Evolutionary conservation across 2,113 vertebrate genomes (phyloP), one percentile per base, ranked within the genome.

Genomic region (Upupa epops): DNA sequence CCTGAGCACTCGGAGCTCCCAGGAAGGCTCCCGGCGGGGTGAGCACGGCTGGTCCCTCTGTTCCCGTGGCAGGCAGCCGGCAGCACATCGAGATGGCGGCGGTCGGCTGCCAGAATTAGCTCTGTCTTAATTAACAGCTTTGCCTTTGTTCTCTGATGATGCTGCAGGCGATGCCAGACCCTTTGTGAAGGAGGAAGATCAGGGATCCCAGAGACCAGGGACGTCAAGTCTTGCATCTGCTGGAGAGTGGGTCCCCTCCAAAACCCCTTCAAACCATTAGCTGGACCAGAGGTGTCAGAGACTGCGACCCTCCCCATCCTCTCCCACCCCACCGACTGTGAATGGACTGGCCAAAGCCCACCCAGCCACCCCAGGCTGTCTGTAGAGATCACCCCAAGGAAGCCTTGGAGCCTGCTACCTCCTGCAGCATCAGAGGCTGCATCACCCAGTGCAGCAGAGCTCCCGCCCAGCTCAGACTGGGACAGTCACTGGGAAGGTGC

Each of bases 81-180:
- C 91, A 76, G 91, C 28, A 0, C 64, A 19, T 13, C 0, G 45
- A 77, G 84, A 86, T 89, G 93, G 93, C 9, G 1, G 88, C 92
- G 78, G 76, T 72, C n/a, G 3, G 85, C 93, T 94, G 86, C 94
- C 95, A 94, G 77, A 96, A 95, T 89, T 94, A 93, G 84, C 87
- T 91, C 92, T 81, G 86, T 96, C 94, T 96, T 94, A 94, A 96
- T 96, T 95, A 95, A 89, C 80, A 94, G 88, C 88, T 96, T 96
- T 89, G 86, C 54, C 87, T 93, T 95, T 94, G 93, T 93, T 95
- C 86, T 81, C 83, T 75, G 83, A 92, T 66, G 78, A 83, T 69
- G 93, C 94, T 93, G 85, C 94, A 93, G 93, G 94, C 85, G 0
- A 95, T 92, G 91, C 95, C 96, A 94, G 94, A 66, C 61, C 82